phyloP scores from a whole-genome alignment of 2,797 vertebrate species.

The Lacerta bilineata region DNA sequence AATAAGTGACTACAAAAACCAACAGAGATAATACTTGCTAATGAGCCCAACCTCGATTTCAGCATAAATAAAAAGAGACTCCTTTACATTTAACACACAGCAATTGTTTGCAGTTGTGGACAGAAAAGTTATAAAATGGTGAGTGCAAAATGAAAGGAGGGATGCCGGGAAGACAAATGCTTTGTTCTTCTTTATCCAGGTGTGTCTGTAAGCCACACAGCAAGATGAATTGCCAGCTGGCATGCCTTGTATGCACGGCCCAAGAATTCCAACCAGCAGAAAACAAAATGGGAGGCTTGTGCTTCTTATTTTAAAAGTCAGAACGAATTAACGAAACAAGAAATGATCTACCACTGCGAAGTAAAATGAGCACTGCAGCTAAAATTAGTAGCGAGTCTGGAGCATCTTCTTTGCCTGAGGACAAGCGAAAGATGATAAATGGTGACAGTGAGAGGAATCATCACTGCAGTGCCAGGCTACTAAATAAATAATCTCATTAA shows the following conservation, averaged over 20 bases:
- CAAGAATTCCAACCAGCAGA: conserved; percentile 32
- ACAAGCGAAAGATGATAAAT: conserved; percentile 69
- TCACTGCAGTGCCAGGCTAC: conserved; percentile 51
- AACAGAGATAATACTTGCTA: too few relatives aligned
- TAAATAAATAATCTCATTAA: conserved; percentile 72
- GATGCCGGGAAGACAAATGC: conserved; percentile 22
- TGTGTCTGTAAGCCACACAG: background rate
- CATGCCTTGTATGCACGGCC: conserved; percentile 29
- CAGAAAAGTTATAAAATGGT: conserved; percentile 35
- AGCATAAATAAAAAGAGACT: conserved; percentile 7
- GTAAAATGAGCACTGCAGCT: conserved; percentile 57
- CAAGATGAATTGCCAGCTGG: conserved; percentile 39
- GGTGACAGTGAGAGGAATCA: conserved; percentile 61
- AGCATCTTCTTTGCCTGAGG: conserved; percentile 69
- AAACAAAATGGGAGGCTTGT: conserved; percentile 65
- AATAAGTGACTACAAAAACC: too few relatives aligned
- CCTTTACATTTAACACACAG: background rate
- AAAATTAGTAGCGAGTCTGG: conserved; percentile 69
- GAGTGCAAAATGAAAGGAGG: conserved; percentile 26
- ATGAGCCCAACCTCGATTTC: too few relatives aligned
- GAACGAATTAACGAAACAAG: conserved; percentile 69
- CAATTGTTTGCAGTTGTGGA: conserved; percentile 27
- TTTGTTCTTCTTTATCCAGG: conserved; percentile 32
- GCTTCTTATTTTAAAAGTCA: conserved; percentile 66
- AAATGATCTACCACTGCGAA: conserved; percentile 62